Evolutionary conservation across 2,797 vertebrate genomes (phyloP).

Genomic region (Paguma larvata): DNA sequence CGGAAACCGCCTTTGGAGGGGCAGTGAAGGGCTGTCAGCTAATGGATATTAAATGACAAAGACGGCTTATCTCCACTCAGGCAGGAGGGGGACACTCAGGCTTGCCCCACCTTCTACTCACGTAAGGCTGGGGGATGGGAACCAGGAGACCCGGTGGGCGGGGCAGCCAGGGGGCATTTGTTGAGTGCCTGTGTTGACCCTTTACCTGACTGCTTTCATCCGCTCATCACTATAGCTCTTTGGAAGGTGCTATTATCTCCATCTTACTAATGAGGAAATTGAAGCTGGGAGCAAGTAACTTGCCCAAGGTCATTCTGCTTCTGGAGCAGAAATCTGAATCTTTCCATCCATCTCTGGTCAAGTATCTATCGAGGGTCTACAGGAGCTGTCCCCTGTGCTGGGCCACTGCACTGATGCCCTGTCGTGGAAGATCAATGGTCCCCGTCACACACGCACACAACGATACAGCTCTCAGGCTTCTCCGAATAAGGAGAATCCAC

Average conservation of each 20-base stretch:
- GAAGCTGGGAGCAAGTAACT: not conserved
- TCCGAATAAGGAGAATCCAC: not conserved
- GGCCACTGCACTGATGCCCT: not conserved
- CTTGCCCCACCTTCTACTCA: not conserved
- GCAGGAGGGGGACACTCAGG: not conserved
- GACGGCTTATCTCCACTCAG: not conserved
- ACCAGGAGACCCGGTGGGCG: fast-evolving
- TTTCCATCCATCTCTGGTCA: not conserved
- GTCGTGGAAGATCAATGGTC: not conserved
- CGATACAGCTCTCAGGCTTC: not conserved
- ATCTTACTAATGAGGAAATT: not conserved
- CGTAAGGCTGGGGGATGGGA: not conserved
- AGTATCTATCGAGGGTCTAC: not conserved
- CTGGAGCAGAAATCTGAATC: not conserved
- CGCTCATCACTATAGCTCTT: not conserved
- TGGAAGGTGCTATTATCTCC: not conserved
- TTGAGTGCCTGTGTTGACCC: not conserved
- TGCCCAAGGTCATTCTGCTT: not conserved
- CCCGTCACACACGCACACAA: no score
- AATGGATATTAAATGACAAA: slow-evolving; percentile 14
- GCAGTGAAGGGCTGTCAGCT: not conserved
- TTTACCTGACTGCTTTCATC: not conserved
- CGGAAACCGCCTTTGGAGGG: not conserved
- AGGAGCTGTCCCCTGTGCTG: not conserved
- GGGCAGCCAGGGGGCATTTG: not conserved